Percentiles rank a stretch among this genome's conserved stretches.
Evolutionary conservation across 2,797 vertebrate species (phyloP).

Genomic region (Mus caroli): DNA sequence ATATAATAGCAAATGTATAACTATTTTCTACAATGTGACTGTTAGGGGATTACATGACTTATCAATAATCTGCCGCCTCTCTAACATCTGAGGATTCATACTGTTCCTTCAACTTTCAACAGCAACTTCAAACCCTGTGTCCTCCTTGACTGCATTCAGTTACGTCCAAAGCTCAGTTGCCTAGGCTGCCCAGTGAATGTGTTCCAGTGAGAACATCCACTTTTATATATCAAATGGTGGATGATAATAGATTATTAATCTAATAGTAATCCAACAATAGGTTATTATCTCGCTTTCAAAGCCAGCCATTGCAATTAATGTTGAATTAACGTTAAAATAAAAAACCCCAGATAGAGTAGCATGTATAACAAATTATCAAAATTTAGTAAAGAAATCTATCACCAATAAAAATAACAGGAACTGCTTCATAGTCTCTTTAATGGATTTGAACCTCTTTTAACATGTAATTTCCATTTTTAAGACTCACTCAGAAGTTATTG

Average conservation of each 20-base stretch:
- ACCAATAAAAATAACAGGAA: neutral
- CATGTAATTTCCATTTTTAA: slow-evolving; percentile 25
- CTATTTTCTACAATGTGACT: neutral
- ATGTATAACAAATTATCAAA: neutral
- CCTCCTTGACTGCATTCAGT: neutral
- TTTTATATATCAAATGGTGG: neutral
- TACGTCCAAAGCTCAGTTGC: neutral
- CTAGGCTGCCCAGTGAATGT: neutral
- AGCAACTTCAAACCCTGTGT: neutral
- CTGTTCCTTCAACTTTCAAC: neutral
- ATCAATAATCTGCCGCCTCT: neutral
- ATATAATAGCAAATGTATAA: neutral
- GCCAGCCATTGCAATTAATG: neutral
- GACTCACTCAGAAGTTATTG: neutral
- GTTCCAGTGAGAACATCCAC: neutral
- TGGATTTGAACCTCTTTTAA: neutral
- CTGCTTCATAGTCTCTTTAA: neutral
- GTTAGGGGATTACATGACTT: neutral
- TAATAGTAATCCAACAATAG: neutral
- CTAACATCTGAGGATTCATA: neutral
- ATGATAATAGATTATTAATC: neutral
- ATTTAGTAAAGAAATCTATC: neutral
- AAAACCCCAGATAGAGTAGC: neutral
- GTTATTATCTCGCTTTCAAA: neutral
- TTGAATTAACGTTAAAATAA: neutral